Evolutionary conservation across 2,888 invertebrate genomes (phyloP), one percentile per base, ranked within the genome.

Genomic region (Andrena fulva): DNA sequence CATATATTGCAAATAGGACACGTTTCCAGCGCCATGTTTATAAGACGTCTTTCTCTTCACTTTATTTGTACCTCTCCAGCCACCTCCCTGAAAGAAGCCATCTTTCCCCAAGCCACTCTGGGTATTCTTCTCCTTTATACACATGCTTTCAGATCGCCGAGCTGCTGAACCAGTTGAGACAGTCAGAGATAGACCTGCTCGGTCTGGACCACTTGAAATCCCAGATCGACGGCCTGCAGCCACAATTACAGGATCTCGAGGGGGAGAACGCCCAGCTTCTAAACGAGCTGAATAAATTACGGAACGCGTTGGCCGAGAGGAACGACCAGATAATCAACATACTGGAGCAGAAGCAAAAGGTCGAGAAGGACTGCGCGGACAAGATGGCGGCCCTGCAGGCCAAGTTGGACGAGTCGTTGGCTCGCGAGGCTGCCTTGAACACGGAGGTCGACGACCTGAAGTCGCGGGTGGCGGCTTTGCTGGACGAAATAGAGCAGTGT

Each of bases 311-410:
- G 6, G 68, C 87, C 0, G 88, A 90, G 31, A 86, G 89, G 10
- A 87, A 90, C 67, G 87, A 89, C 60, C 87, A 90, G 56, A 90
- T 92, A 64, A 85, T 83, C 2, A 48, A 85, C 62, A 63, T 91
- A 35, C 70, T 90, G 33, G 89, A 90, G 69, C 75, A 87, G 63
- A 88, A 84, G 35, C 86, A 86, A 29, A 86, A 75, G 60, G 48
- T 63, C 20, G 82, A 80, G 29, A 52, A 67, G 2, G 87, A 89
- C 3, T 78, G 54, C 27, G 70, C 16, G 2, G 71, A 69, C 2
- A 87, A 87, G 68, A 27, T 84, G 56, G 70, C 68, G 12, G 87
- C 71, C 0, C 77, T 89, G 76, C 89, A 90, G 71, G 85, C 66
- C 6, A 87, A 74, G 54, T 77, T 91, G 4, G 89, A 89, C 33